phyloP scores from a whole-genome alignment of 2,888 invertebrate species.

The Netelia inedita region DNA sequence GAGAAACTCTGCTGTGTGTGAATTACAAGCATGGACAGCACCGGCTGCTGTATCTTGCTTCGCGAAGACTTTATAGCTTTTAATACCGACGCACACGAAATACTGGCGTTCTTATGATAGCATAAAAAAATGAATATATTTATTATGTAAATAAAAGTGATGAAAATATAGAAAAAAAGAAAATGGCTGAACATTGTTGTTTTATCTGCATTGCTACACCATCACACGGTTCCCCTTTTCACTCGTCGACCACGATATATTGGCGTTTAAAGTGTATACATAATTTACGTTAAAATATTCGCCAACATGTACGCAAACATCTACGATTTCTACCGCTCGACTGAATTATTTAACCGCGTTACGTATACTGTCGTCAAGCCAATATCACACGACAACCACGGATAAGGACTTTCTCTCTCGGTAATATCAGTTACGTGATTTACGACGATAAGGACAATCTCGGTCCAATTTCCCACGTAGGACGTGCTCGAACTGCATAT shows the following conservation, averaged over 20 bases:
- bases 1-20: neutral
- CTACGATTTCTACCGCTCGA: neutral
- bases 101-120: neutral
- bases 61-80: neutral
- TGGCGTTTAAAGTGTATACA: too few species aligned
- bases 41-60: neutral
- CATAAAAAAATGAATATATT: neutral
- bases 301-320: neutral
- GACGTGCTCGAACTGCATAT: conserved; percentile 79
- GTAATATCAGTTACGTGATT: conserved; percentile 78
- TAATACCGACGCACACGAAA: neutral
- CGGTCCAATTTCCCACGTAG: conserved; percentile 79
- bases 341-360: neutral
- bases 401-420: conserved; percentile 32
- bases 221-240: too few species aligned
- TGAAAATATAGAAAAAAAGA: neutral
- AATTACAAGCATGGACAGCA: neutral
- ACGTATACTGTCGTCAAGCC: neutral
- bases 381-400: neutral
- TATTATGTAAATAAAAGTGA: conserved; percentile 16
- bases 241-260: too few species aligned
- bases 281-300: neutral
- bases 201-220: neutral
- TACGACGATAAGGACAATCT: conserved; percentile 80
- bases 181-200: neutral